Base-by-base conservation (phyloP, 53 echinoderm and acorn worm species). In the Stichopus horrens region DNA sequence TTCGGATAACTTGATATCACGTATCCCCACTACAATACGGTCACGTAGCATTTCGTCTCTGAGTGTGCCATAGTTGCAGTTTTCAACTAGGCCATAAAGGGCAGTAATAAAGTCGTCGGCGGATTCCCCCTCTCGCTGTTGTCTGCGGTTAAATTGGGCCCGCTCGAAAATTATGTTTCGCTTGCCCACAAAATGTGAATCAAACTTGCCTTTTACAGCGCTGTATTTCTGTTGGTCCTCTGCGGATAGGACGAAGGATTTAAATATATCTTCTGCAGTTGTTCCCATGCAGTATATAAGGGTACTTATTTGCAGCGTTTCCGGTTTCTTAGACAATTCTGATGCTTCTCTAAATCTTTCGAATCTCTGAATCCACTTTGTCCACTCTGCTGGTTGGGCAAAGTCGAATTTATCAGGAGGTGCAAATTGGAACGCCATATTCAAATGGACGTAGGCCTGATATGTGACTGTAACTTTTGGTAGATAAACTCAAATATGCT, bases 231-330 rank as follows among this genome's bases (percentile, higher is more conserved):
- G 77, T 76, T 52, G 74, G 52, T 86, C 76, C 22, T 52, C 21
- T 4, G 5, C 68, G 23, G 8, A 8, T 53, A 86, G 67, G 10
- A 7, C 37, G 5, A 86, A 86, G 5, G 86, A 86, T 7, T 73
- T 86, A n/a, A 92, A 22, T 7, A 92, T 92, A 73, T 92, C 92
- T 65, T 94, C 94, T 4, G 90, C 92, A 58, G 63, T 90, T 56
- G 87, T 88, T 9, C 92, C 90, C 90, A 94, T 94, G 9, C 90
- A 63, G 73, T 92, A 94, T 52, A 94, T 16, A 4, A 92, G 86
- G 1, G 86, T 90, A 57, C 88, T 93, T 10, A 91, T 87, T 82
- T 94, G 90, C 58, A 89, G 77, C 4, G 51, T 55, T 52, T 90
- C 94, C 3, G 82, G 14, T 73, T 93, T 58, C 52, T 23, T 22